A percentile compares a stretch with the other conserved stretches of the same genome.
Evolutionary conservation across 2,888 invertebrate genomes (phyloP).

Genomic region (Theretra japonica): DNA sequence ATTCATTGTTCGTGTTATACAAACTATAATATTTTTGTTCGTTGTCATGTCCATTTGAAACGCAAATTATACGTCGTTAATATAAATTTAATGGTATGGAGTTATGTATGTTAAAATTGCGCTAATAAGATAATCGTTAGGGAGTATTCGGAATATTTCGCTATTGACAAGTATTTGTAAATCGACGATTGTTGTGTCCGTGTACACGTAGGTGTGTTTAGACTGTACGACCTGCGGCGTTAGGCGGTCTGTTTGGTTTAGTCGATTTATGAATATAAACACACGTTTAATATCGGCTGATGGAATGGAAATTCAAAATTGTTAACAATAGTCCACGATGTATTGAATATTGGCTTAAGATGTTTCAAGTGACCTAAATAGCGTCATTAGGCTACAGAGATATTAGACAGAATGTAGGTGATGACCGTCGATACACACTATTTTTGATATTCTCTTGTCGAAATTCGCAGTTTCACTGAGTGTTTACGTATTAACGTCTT

Average conservation of each 20-base stretch:
- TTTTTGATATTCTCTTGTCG: conserved; percentile 85
- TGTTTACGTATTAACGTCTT: conserved; percentile 68
- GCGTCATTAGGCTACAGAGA: conserved; percentile 75
- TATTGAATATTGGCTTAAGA: conserved; percentile 48
- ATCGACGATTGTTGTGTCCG: conserved; percentile 4
- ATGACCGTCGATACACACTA: conserved; percentile 80
- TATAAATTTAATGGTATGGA: conserved; percentile 1
- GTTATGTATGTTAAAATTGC: conserved; percentile 22
- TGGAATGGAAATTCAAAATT: conserved; percentile 58
- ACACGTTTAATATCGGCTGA: conserved; percentile 10
- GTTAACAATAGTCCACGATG: conserved; percentile 68
- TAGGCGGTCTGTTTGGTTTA: background rate
- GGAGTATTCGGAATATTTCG: conserved; percentile 15
- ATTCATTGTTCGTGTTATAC: background rate
- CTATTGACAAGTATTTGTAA: conserved; percentile 16
- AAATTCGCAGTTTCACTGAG: conserved; percentile 79
- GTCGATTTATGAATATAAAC: conserved; percentile 21
- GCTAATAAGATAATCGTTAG: conserved; percentile 5
- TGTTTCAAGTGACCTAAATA: conserved; percentile 76
- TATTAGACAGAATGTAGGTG: conserved; percentile 78
- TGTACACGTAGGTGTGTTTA: background rate
- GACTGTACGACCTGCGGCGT: background rate
- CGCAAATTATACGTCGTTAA: conserved; percentile 25
- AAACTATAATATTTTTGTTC: background rate
- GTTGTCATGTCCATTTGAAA: conserved; percentile 24